Conservation (phyloP, 2,888 invertebrate genomes). For the Xylota segnis region DNA sequence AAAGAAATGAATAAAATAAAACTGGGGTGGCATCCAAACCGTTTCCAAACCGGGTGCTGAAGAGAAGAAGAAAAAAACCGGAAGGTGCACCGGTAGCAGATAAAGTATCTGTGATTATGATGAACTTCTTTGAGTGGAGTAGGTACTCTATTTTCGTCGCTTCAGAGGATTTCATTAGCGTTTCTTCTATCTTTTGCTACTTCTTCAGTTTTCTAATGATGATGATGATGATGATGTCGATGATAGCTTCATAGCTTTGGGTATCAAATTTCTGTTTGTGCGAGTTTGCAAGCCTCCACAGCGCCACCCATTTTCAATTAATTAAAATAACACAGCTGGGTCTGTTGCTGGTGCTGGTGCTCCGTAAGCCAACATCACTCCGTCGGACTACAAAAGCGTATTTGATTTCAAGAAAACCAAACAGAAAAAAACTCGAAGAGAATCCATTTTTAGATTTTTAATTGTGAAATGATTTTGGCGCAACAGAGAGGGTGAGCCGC, state of each 20-base stretch:
- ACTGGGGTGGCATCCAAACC: not conserved
- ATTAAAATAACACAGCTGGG: slow-evolving; percentile 40
- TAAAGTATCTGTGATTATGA: slow-evolving; percentile 55
- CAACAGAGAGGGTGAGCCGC: slow-evolving; percentile 12
- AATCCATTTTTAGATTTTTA: slow-evolving; percentile 57
- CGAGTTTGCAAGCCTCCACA: not conserved
- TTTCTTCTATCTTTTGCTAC: slow-evolving; percentile 44
- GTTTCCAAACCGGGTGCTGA: too few relatives aligned
- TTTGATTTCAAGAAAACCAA: slow-evolving; percentile 42
- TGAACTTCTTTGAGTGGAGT: slow-evolving; percentile 32
- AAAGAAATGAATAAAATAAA: slow-evolving; percentile 26
- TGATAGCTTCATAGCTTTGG: slow-evolving; percentile 49
- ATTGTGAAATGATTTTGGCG: slow-evolving; percentile 58
- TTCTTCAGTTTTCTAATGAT: slow-evolving; percentile 32
- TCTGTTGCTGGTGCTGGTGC: not conserved
- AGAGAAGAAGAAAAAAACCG: slow-evolving; percentile 13
- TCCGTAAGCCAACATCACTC: slow-evolving; percentile 25
- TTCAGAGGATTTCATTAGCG: slow-evolving; percentile 65
- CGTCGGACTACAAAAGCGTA: slow-evolving; percentile 19
- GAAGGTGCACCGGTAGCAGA: slow-evolving; percentile 51
- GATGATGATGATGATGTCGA: slow-evolving; percentile 46
- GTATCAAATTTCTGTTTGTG: slow-evolving; percentile 42
- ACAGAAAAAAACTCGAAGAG: slow-evolving; percentile 9
- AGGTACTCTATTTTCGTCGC: slow-evolving; percentile 52
- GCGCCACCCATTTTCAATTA: slow-evolving; percentile 17